Percentiles rank a stretch among this genome's conserved stretches.
These are phyloP conservation scores for Entomobrya multifasciata DNA, from an alignment of 2,888 invertebrate genomes.

Conservation along the genomic window DNA sequence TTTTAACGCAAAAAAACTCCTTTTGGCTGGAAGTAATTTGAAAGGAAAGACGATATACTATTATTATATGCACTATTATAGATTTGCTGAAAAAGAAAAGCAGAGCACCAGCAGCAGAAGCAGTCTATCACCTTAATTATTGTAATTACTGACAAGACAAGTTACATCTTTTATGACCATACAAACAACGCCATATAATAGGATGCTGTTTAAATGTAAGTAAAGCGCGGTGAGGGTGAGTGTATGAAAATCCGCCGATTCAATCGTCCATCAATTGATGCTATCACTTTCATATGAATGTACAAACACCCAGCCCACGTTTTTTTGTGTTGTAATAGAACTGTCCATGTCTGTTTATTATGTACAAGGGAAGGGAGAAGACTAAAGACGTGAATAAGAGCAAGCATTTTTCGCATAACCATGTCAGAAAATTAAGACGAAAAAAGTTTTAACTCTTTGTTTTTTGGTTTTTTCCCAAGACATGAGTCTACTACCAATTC, in stretches of 20 bases:
- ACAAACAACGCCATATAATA: conserved; percentile 26
- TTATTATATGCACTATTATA: background rate
- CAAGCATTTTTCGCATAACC: conserved; percentile 41
- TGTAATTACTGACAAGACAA: conserved; percentile 69
- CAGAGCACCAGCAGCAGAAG: conserved; percentile 38
- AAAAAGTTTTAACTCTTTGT: conserved; percentile 30
- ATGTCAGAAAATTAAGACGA: conserved; percentile 26
- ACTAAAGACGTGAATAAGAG: background rate
- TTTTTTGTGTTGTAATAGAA: conserved; percentile 50
- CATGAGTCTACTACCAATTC: background rate
- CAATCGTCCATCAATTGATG: conserved; percentile 71
- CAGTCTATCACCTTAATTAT: conserved; percentile 68
- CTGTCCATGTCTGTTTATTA: conserved; percentile 48
- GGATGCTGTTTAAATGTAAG: too few relatives aligned
- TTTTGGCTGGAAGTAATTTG: conserved; percentile 55
- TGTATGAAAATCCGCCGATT: conserved; percentile 52
- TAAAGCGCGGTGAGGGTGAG: too few relatives aligned
- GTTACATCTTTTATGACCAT: conserved; percentile 67
- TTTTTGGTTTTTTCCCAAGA: background rate
- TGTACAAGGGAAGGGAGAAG: background rate
- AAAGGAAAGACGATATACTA: conserved; percentile 3
- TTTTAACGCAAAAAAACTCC: conserved; percentile 3
- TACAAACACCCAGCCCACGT: conserved; percentile 67
- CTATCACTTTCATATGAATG: conserved; percentile 64
- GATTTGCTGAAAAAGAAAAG: background rate